A percentile compares a stretch with the other conserved stretches of the same genome.
phyloP scores from a whole-genome alignment of 1,140 invertebrate genomes.

The Drosophila parvula region DNA sequence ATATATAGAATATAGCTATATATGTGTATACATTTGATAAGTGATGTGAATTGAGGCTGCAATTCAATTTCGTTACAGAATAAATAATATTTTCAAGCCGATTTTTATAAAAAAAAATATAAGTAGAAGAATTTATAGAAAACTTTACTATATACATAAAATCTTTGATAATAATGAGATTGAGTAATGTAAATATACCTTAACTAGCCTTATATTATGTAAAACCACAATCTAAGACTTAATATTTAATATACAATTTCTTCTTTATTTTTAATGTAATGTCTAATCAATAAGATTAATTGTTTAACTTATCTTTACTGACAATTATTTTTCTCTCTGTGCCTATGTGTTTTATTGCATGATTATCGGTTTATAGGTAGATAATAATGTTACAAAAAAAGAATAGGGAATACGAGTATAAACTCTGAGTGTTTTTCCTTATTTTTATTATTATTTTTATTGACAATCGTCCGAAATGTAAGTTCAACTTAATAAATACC shows the following conservation, averaged over 20 bases:
- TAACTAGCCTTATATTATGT: background rate
- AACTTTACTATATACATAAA: background rate
- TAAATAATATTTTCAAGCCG: background rate
- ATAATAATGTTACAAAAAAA: no score
- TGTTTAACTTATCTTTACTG: no score
- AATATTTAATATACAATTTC: no score
- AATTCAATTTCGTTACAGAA: slow-evolving; percentile 10
- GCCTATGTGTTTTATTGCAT: background rate
- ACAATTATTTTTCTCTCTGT: background rate
- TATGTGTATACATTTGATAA: background rate
- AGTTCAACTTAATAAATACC: background rate
- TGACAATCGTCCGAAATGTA: no score
- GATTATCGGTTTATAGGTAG: no score
- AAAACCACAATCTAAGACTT: no score
- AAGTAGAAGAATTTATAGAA: background rate
- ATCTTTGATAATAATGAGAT: background rate
- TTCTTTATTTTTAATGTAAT: no score
- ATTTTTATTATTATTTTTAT: no score
- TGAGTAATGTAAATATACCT: background rate
- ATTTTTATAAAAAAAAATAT: background rate
- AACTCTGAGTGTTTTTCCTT: no score
- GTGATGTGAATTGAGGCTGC: background rate
- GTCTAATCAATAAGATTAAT: no score
- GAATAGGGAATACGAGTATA: no score
- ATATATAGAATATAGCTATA: background rate